A percentile compares a stretch with the other conserved stretches of the same genome.
Conservation (phyloP, 2,888 invertebrate species). For the Pheosia tremula region DNA sequence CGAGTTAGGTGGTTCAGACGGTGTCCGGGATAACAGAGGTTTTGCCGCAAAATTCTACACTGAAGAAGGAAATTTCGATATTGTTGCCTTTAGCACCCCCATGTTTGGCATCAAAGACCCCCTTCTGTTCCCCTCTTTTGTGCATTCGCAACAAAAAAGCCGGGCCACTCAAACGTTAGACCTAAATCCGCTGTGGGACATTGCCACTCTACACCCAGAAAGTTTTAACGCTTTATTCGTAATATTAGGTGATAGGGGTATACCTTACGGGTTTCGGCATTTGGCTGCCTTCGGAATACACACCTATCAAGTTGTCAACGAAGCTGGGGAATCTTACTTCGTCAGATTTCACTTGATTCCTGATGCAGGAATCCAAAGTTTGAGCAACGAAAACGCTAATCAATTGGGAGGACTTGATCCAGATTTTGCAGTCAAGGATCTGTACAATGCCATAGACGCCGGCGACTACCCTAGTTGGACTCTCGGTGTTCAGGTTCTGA, state of each 20-base stretch:
- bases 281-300: slow-evolving; percentile 97
- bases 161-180: slow-evolving; percentile 93
- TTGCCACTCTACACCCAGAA: slow-evolving; percentile 92
- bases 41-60: slow-evolving; percentile 96
- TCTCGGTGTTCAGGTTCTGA: slow-evolving; percentile 92
- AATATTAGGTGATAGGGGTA: slow-evolving; percentile 93
- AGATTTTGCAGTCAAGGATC: slow-evolving; percentile 92
- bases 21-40: slow-evolving; percentile 93
- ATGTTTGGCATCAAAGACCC: slow-evolving; percentile 95
- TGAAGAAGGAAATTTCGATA: slow-evolving; percentile 94
- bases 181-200: slow-evolving; percentile 96
- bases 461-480: slow-evolving; percentile 90
- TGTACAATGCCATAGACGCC: slow-evolving; percentile 92
- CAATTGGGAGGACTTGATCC: slow-evolving; percentile 89
- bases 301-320: slow-evolving; percentile 94
- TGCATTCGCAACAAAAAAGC: slow-evolving; percentile 96
- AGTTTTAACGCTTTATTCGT: slow-evolving; percentile 82
- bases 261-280: slow-evolving; percentile 93
- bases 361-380: slow-evolving; percentile 92
- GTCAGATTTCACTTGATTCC: slow-evolving; percentile 89
- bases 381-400: slow-evolving; percentile 86
- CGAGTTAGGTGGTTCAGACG: slow-evolving; percentile 93
- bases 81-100: slow-evolving; percentile 94
- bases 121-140: slow-evolving; percentile 93
- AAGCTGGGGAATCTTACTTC: slow-evolving; percentile 72